Evolutionary conservation across 2,113 vertebrate genomes (phyloP), one percentile per base, ranked within the genome.

Genomic region (Cynocephalus volans): DNA sequence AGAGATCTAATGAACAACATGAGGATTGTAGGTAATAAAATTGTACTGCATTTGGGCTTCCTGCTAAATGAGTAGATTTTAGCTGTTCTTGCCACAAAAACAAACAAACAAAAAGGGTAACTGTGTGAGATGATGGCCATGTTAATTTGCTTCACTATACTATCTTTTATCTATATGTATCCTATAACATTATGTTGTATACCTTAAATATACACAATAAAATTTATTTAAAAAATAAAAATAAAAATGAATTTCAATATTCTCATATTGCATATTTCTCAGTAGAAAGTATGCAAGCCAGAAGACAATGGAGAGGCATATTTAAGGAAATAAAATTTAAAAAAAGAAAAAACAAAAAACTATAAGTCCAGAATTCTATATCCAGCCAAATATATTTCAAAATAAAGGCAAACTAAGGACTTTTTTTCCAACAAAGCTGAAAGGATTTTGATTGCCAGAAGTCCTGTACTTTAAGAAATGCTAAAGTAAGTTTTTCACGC

Each of bases 361-460:
- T 77, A 7, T 33, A 58, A 70, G 9, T 18, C 18, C 21, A n/a
- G 52, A 56, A 72, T 58, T 73, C 67, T 31, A 31, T 3, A 70
- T 28, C 36, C 33, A 83, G 56, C 10, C 52, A 70, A 54, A 60
- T 60, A 85, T 28, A 36, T 92, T 87, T 82, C 4, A 65, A 95
- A 95, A 64, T 31, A 31, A 73, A 56, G 17, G 67, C 23, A 88
- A 77, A 80, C 24, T n/a, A 87, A 87, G 54, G 14, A 28, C n/a
- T 80, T 93, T 79, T 90, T 67, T 58, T 15, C 67, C 82, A 50
- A 45, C 65, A 88, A 82, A 92, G 48, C 9, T 18, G 12, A 95
- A 81, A 73, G 33, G 18, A 77, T 84, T 58, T 45, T 41, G 41
- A 84, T 77, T 69, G 28, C 24, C 41, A 89, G n/a, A 89, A 54